phyloP scores from a whole-genome alignment of 1,140 invertebrate genomes.

The Drosophila sproati region DNA sequence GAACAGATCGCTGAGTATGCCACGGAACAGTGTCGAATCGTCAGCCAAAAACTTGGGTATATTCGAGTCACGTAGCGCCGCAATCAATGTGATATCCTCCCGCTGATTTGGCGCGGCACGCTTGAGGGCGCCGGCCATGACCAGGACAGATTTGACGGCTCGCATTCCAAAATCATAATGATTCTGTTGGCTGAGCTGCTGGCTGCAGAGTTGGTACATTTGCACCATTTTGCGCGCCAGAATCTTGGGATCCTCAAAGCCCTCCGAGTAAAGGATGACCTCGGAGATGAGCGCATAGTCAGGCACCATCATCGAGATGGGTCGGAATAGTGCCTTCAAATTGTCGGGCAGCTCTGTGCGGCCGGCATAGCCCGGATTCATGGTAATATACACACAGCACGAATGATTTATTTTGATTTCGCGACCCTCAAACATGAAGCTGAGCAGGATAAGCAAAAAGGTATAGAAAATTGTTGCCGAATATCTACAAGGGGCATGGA shows the following conservation, averaged over 20 bases:
- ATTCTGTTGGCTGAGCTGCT: slow-evolving; percentile 96
- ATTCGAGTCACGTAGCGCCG: slow-evolving; percentile 95
- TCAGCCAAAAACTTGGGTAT: slow-evolving; percentile 95
- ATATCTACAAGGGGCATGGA: neutral
- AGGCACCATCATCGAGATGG: slow-evolving; percentile 97
- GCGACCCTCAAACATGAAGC: slow-evolving; percentile 95
- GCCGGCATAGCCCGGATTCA: slow-evolving; percentile 96
- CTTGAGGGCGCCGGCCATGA: slow-evolving; percentile 95
- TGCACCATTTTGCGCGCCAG: slow-evolving; percentile 95
- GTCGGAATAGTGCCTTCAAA: slow-evolving; percentile 93
- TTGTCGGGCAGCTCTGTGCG: slow-evolving; percentile 93
- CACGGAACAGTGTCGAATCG: slow-evolving; percentile 93
- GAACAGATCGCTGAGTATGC: slow-evolving; percentile 95
- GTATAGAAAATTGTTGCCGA: slow-evolving; percentile 34
- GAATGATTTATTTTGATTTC: slow-evolving; percentile 93
- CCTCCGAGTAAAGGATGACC: slow-evolving; percentile 96
- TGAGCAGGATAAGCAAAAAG: slow-evolving; percentile 7
- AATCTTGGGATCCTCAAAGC: slow-evolving; percentile 94
- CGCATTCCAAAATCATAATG: slow-evolving; percentile 98
- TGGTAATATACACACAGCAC: slow-evolving; percentile 96
- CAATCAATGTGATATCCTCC: slow-evolving; percentile 91
- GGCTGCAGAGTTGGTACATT: slow-evolving; percentile 96
- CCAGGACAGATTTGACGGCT: slow-evolving; percentile 89
- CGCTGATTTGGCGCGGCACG: slow-evolving; percentile 92
- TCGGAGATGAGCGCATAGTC: slow-evolving; percentile 96